A percentile compares a stretch with the other conserved stretches of the same genome.
Evolutionary conservation across 2,113 vertebrate species (phyloP).

Genomic region (Cinclus mexicanus): DNA sequence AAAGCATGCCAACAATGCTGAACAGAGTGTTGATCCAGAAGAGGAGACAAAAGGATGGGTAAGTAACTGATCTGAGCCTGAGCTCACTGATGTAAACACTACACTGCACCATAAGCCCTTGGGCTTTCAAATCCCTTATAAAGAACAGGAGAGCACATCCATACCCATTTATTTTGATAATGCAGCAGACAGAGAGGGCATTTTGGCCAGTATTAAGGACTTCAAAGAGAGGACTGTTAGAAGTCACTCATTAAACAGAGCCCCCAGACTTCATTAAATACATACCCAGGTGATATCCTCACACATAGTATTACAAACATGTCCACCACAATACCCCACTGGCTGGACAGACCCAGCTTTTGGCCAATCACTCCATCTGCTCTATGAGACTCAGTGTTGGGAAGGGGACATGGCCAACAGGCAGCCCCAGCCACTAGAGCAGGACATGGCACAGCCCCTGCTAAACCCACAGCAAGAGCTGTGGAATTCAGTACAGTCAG

Average conservation of each 20-base stretch:
- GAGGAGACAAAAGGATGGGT: neutral
- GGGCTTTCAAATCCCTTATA: neutral
- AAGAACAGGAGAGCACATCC: neutral
- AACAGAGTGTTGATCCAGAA: neutral
- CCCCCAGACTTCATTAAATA: neutral
- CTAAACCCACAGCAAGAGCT: neutral
- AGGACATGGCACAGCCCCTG: neutral
- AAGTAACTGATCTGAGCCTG: neutral
- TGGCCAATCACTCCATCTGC: neutral
- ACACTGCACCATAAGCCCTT: neutral
- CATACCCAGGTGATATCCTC: neutral
- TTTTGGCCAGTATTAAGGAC: neutral
- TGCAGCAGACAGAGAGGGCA: neutral
- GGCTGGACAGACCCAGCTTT: neutral
- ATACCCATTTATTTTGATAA: neutral
- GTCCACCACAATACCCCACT: neutral
- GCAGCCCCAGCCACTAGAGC: neutral
- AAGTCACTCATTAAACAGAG: neutral
- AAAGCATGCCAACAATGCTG: neutral
- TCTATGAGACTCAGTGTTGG: neutral
- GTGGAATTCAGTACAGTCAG: neutral
- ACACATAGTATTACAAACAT: neutral
- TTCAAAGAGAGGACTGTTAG: neutral
- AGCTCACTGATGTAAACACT: neutral
- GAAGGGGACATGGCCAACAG: accelerated